Base-by-base conservation (phyloP, 2,888 invertebrate species). In the Drosophila leonis region DNA sequence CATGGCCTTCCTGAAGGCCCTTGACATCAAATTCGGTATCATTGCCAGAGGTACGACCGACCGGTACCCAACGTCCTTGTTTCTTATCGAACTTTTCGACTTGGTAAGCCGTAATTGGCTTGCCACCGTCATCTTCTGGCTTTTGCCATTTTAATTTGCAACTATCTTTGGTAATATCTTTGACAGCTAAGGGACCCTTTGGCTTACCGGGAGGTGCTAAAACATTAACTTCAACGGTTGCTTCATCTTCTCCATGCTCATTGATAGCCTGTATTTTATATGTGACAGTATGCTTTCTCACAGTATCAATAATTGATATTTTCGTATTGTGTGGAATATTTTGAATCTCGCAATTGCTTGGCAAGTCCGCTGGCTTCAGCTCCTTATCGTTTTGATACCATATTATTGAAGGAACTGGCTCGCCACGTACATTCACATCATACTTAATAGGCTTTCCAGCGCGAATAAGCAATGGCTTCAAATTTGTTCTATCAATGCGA, bases 121-220 rank as follows among this genome's bases (percentile, higher is more conserved):
- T 97, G 86, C 99, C 99, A 87, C 98, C 98, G 93, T 98, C 98
- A 92, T 98, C 98, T 87, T 98, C 97, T 1, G 98, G 98, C 88
- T 98, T 98, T 87, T 97, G 96, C 98, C 98, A 98, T 79, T 97
- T 95, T 56, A 98, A 94, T 91, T 98, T 98, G 93, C 97, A 97
- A 61, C 97, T 96, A 81, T 96, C 96, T 93, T 98, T 98, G 41
- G 97, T 97, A 29, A 98, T 96, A 88, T 98, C 97, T 0, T 95
- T 94, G 13, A 98, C 97, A 93, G 97, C 96, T 9, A 98, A 94
- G 2, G 98, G 98, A 12, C 98, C 98, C 76, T 96, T 96, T 1
- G 98, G 98, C 90, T 96, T 97, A 72, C 96, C 95, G 6, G 98
- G 98, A 9, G 97, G 95, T 46, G 96, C 94, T 44, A 95, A 91